Conservation (phyloP, 2,797 vertebrate genomes). For the Acropternis orthonyx region DNA sequence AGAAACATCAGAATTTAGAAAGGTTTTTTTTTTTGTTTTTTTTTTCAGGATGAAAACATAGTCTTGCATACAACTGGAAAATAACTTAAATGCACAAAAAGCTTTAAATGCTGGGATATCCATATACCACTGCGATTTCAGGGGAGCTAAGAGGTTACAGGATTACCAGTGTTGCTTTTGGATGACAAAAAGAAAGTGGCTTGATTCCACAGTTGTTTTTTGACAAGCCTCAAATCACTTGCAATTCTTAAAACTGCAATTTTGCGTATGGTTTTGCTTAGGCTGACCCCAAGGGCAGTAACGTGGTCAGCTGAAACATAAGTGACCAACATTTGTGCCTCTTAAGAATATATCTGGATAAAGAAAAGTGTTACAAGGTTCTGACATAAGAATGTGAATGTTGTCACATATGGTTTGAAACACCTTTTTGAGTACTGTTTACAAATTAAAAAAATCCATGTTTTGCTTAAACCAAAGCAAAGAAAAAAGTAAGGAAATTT, state of each 20-base stretch:
- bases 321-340: neutral
- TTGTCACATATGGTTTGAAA: neutral
- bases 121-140: neutral
- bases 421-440: neutral
- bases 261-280: neutral
- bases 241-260: neutral
- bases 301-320: neutral
- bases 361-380: neutral
- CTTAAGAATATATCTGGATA: neutral
- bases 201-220: neutral
- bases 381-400: neutral
- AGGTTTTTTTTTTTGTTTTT: neutral
- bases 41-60: neutral
- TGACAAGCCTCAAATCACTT: neutral
- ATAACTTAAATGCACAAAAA: neutral
- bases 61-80: accelerated
- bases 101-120: neutral
- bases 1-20: neutral
- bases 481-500: accelerated
- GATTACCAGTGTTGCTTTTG: neutral
- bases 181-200: neutral
- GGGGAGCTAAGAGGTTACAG: neutral
- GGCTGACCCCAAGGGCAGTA: neutral
- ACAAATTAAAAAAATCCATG: neutral
- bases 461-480: neutral